These are phyloP conservation scores for Chloroclysta siterata DNA, from an alignment of 2,888 invertebrate species.

Conservation along the genomic window DNA sequence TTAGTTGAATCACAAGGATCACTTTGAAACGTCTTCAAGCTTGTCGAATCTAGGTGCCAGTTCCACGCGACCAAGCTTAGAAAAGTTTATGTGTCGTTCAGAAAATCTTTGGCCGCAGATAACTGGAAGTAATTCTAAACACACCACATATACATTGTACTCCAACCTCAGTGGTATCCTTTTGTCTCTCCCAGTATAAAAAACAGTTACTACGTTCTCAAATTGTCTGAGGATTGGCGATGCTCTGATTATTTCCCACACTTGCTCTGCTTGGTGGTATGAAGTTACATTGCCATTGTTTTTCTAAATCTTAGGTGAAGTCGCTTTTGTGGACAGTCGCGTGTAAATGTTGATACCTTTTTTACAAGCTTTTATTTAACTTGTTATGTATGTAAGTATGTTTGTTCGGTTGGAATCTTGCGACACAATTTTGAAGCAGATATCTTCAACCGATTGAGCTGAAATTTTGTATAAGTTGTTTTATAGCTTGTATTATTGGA, in stretches of 20 bases:
- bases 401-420: no score
- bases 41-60: no score
- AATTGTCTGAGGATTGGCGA: slow-evolving; percentile 55
- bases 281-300: slow-evolving; percentile 65
- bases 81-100: no score
- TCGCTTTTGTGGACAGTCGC: slow-evolving; percentile 66
- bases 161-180: slow-evolving; percentile 12
- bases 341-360: background rate
- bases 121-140: slow-evolving; percentile 15
- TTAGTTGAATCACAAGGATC: no score
- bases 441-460: no score
- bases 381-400: no score
- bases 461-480: no score
- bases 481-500: no score
- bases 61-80: no score
- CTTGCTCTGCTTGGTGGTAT: slow-evolving; percentile 48
- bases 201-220: slow-evolving; percentile 37
- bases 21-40: no score
- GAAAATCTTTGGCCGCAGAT: background rate
- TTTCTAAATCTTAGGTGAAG: slow-evolving; percentile 77
- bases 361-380: no score
- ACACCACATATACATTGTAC: slow-evolving; percentile 23
- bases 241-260: slow-evolving; percentile 73
- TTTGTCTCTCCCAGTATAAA: slow-evolving; percentile 28
- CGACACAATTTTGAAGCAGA: no score